These are phyloP conservation scores for Leptothorax acervorum DNA, from an alignment of 2,888 invertebrate species.

Conservation along the genomic window DNA sequence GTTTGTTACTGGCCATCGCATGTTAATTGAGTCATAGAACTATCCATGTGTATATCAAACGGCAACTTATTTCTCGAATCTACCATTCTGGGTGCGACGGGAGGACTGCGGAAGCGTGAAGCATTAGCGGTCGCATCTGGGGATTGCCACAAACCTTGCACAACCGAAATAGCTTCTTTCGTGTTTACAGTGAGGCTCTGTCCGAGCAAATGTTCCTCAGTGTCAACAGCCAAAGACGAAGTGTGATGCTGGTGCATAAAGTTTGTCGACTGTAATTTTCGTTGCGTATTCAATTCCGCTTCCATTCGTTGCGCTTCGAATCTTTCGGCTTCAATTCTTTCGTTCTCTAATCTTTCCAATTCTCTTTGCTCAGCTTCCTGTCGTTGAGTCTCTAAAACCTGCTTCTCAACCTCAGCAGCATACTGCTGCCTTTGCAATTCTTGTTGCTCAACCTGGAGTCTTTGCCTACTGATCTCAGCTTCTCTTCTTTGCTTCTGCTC, in stretches of 20 bases:
- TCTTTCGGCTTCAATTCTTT: slow-evolving; percentile 77
- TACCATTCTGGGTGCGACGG: slow-evolving; percentile 75
- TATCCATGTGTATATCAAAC: slow-evolving; percentile 84
- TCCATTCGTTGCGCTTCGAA: slow-evolving; percentile 79
- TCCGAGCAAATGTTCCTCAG: slow-evolving; percentile 86
- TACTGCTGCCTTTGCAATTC: slow-evolving; percentile 70
- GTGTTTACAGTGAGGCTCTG: slow-evolving; percentile 90
- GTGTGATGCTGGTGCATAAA: slow-evolving; percentile 80
- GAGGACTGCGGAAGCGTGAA: slow-evolving; percentile 72
- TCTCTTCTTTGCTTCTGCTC: slow-evolving; percentile 70
- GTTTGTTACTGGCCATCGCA: slow-evolving; percentile 78
- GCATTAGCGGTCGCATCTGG: slow-evolving; percentile 65
- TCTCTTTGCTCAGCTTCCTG: slow-evolving; percentile 76
- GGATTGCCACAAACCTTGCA: slow-evolving; percentile 88
- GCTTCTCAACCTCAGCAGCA: slow-evolving; percentile 59
- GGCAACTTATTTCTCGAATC: slow-evolving; percentile 78
- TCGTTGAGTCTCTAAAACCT: slow-evolving; percentile 71
- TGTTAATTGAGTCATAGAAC: slow-evolving; percentile 85
- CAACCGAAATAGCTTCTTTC: slow-evolving; percentile 89
- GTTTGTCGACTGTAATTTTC: slow-evolving; percentile 79
- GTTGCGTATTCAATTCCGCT: slow-evolving; percentile 80
- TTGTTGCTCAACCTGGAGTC: slow-evolving; percentile 69
- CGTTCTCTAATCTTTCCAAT: slow-evolving; percentile 72
- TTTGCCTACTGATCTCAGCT: slow-evolving; percentile 62
- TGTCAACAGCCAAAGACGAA: slow-evolving; percentile 65